Base-by-base conservation (phyloP, 1,140 invertebrate species). In the Tenebrio molitor region DNA sequence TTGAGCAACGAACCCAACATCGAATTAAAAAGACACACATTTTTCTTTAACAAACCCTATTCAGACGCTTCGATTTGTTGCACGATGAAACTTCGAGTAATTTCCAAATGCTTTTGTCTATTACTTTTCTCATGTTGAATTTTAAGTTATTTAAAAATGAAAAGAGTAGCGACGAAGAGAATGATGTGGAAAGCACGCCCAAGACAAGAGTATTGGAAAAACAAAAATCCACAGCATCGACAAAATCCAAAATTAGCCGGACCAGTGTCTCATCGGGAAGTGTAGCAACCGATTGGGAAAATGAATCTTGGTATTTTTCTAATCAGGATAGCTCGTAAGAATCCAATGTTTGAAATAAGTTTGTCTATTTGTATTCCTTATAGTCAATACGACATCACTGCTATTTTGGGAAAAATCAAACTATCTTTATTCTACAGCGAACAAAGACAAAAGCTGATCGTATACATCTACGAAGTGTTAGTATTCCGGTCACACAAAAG, bases 401-500 rank as follows among this genome's bases (percentile, higher is more conserved):
- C 71, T 58, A 64, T 71, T 68, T 53, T 58, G 12, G 72, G 64
- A 4, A 68, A 71, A 72, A 74, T 76, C 15, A 74, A 96, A 79
- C 79, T 97, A 29, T 94, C 94, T 0, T 84, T 97, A 12, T 89
- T 91, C 34, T 97, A 96, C 83, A 95, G 92, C 77, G 86, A 91
- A 33, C 90, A 90, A 75, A 85, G 94, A 67, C 93, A 95, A 81
- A 90, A 90, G 73, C 85, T 97, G 0, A 87, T 92, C 46, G 86
- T 96, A n/a, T n/a, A n/a, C n/a, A n/a, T n/a, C n/a, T n/a, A n/a
- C 81, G 94, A 94, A 87, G 90, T 96, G 94, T 96, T 88, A 90
- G 92, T 90, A 23, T 17, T 21, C 29, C 29, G 10, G 4, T 33
- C 10, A 4, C 29, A 33, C 4, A 33, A 33, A 4, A 4, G 10